These are phyloP conservation scores for Rattus rattus DNA, from an alignment of 2,113 vertebrate genomes.

Conservation along the genomic window DNA sequence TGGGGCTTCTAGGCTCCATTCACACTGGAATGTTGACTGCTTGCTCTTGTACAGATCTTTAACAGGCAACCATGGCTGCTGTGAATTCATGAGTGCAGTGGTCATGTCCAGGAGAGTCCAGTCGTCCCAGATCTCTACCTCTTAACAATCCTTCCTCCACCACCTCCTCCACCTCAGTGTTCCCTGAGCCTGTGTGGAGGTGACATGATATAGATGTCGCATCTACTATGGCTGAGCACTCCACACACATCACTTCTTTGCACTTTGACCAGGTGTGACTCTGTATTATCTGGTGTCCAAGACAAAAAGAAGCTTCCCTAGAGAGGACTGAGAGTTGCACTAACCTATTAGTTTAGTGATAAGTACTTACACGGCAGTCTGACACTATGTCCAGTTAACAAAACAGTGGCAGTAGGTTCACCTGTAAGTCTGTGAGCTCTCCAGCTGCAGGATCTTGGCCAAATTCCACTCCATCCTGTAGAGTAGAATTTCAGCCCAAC, in stretches of 20 bases:
- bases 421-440: too few species aligned
- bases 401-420: background rate
- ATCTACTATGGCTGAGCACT: background rate
- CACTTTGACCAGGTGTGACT: background rate
- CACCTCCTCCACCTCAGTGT: background rate
- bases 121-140: background rate
- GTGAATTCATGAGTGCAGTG: background rate
- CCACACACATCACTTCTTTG: background rate
- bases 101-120: background rate
- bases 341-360: background rate
- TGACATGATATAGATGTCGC: too few species aligned
- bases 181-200: background rate
- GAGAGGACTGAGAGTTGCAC: background rate
- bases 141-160: background rate
- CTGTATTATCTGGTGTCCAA: background rate
- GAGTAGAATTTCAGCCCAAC: background rate
- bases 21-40: background rate
- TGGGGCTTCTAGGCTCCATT: background rate
- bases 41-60: background rate
- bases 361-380: background rate
- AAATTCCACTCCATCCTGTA: background rate
- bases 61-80: background rate
- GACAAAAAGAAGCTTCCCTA: background rate
- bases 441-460: background rate
- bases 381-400: background rate